Evolutionary conservation across 1,140 invertebrate species (phyloP).

Genomic region (Drosophila punjabiensis): DNA sequence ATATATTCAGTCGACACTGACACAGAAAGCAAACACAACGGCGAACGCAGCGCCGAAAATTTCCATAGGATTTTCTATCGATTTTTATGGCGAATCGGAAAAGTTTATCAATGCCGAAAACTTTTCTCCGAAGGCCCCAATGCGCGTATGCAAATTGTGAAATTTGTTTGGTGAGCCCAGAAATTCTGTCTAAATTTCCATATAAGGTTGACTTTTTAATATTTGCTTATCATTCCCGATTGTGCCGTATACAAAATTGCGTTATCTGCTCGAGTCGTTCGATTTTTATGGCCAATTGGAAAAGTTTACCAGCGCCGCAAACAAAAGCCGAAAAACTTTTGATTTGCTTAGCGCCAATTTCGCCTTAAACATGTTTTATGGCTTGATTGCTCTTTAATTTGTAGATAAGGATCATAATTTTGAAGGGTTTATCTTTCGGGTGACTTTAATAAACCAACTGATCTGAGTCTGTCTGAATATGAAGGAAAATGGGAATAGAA

Average conservation of each 20-base stretch:
- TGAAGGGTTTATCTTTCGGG: neutral
- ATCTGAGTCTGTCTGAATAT: neutral
- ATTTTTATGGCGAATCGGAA: slow-evolving; percentile 43
- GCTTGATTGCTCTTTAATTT: neutral
- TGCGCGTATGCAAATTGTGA: slow-evolving; percentile 45
- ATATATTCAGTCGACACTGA: slow-evolving; percentile 62
- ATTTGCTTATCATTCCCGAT: slow-evolving; percentile 19
- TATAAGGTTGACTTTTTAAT: slow-evolving; percentile 34
- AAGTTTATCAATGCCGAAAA: slow-evolving; percentile 45
- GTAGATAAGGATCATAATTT: neutral
- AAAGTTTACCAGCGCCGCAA: slow-evolving; percentile 39
- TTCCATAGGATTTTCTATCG: slow-evolving; percentile 60
- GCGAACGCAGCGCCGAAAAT: slow-evolving; percentile 33
- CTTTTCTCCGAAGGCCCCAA: slow-evolving; percentile 31
- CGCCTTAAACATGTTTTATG: slow-evolving; percentile 16
- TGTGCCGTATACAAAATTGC: slow-evolving; percentile 3
- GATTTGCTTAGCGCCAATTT: slow-evolving; percentile 29
- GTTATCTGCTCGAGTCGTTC: slow-evolving; percentile 20
- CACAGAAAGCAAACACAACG: slow-evolving; percentile 54
- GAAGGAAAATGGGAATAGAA: neutral
- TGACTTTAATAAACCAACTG: neutral
- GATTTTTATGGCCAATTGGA: slow-evolving; percentile 48
- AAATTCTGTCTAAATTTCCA: slow-evolving; percentile 30
- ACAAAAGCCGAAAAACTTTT: slow-evolving; percentile 24
- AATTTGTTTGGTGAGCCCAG: slow-evolving; percentile 33